These are phyloP conservation scores for Heteropelma amictum DNA, from an alignment of 2,888 invertebrate species.

Conservation along the genomic window DNA sequence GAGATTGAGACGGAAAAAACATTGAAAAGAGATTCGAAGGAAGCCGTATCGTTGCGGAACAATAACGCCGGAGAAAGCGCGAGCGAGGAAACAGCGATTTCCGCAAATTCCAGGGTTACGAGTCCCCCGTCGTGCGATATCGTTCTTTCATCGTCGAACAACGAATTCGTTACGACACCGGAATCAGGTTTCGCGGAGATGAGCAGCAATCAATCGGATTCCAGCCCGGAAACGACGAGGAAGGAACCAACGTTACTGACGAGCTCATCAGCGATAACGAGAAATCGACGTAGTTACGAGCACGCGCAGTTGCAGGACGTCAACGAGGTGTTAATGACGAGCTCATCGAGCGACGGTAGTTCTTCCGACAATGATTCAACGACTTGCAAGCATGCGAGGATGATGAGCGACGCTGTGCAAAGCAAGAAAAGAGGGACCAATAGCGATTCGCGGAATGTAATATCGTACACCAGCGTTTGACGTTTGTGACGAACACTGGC, in stretches of 20 bases:
- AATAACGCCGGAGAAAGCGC: neutral
- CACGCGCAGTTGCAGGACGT: slow-evolving; percentile 69
- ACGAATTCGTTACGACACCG: slow-evolving; percentile 61
- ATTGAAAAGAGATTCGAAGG: slow-evolving; percentile 22
- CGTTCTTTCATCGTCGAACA: neutral
- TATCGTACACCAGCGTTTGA: slow-evolving; percentile 69
- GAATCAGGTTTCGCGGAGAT: slow-evolving; percentile 69
- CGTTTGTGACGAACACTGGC: neutral
- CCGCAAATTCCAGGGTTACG: slow-evolving; percentile 10
- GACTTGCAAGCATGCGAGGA: neutral
- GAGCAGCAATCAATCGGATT: slow-evolving; percentile 57
- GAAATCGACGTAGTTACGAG: slow-evolving; percentile 69
- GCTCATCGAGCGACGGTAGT: slow-evolving; percentile 58
- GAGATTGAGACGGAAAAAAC: slow-evolving; percentile 57
- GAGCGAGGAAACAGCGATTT: neutral
- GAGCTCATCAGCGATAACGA: slow-evolving; percentile 52
- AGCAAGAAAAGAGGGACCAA: neutral
- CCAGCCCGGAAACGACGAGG: slow-evolving; percentile 62
- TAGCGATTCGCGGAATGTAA: slow-evolving; percentile 55
- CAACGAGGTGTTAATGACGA: slow-evolving; percentile 60
- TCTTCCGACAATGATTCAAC: slow-evolving; percentile 61
- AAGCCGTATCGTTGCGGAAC: slow-evolving; percentile 24
- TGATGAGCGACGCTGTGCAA: neutral
- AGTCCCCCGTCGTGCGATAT: slow-evolving; percentile 45
- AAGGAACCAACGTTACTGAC: slow-evolving; percentile 52